Conservation (phyloP, 2,113 vertebrate genomes). For the Cervus canadensis region DNA sequence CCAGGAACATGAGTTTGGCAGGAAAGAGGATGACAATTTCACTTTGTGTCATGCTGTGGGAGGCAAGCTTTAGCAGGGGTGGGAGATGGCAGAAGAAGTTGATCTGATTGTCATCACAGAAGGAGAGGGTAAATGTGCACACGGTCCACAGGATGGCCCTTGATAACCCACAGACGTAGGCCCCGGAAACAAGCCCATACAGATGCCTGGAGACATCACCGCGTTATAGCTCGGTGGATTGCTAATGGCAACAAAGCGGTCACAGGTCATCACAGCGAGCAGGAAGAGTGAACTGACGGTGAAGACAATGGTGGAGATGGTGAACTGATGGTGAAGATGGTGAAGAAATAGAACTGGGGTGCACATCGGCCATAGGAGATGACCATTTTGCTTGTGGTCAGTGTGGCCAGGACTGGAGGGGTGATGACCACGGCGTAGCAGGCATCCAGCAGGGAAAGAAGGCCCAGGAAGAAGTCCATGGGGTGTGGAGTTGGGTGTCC, state of each 20-base stretch:
- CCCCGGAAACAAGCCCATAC: background rate
- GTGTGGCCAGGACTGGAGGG: background rate
- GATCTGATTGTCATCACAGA: background rate
- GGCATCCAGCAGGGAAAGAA: background rate
- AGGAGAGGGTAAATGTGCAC: background rate
- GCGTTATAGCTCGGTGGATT: background rate
- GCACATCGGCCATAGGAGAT: fast-evolving
- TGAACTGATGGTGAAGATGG: background rate
- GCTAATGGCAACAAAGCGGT: background rate
- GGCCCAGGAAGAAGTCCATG: background rate
- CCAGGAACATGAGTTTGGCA: background rate
- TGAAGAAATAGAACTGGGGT: background rate
- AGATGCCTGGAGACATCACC: background rate
- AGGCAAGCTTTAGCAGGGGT: background rate
- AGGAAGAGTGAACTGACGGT: background rate
- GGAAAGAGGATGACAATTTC: background rate
- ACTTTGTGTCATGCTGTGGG: background rate
- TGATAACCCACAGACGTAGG: background rate
- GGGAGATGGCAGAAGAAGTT: background rate
- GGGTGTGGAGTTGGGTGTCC: background rate
- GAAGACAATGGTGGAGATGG: background rate
- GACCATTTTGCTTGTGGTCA: background rate
- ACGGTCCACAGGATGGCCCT: background rate
- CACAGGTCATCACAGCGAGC: background rate
- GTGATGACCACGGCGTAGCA: background rate